Evolutionary conservation across 2,113 vertebrate genomes (phyloP), one percentile per base, ranked within the genome.

Genomic region (Paratilapia polleni): DNA sequence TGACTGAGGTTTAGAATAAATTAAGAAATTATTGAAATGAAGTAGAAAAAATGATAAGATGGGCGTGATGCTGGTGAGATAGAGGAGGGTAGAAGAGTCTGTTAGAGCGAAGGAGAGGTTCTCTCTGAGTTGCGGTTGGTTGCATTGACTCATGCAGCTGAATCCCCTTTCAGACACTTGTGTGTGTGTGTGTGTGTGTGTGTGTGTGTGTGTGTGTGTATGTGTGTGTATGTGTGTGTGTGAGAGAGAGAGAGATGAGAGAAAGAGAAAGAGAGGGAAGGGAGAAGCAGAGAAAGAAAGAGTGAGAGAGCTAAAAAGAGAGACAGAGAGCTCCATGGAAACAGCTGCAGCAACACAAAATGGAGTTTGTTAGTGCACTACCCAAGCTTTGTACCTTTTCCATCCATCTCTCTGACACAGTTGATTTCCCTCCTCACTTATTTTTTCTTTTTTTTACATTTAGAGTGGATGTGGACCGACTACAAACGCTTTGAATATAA

Each of bases 311-410:
- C 24, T 19, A 83, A 59, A 84, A 77, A 86, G 81, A 87, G 82
- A 36, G 76, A 87, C 89, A 92, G 89, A 22, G 76, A 93, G 92
- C 93, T 91, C 93, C 93, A 94, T 95, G 92, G 92, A 92, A 95
- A 94, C 94, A 85, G 91, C 90, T 93, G 90, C 91, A 92, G 92
- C 83, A 88, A 94, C 91, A 93, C 90, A 94, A 95, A 94, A 94
- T 93, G 89, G 93, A 92, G 93, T 89, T 93, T 90, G 92, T 94
- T 94, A 94, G 88, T 85, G 86, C 91, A 86, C 91, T 81, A 88
- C 81, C 82, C 70, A 20, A 84, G 90, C 92, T 92, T 89, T 93
- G 80, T 87, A 90, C 84, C 66, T 91, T 88, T 92, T 87, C 81
- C 82, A 85, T 90, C 90, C 85, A 88, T 92, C 87, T 90, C 83